Evolutionary conservation across 2,797 vertebrate species (phyloP), one percentile per base, ranked within the genome.

Genomic region (Peromyscus attwateri): DNA sequence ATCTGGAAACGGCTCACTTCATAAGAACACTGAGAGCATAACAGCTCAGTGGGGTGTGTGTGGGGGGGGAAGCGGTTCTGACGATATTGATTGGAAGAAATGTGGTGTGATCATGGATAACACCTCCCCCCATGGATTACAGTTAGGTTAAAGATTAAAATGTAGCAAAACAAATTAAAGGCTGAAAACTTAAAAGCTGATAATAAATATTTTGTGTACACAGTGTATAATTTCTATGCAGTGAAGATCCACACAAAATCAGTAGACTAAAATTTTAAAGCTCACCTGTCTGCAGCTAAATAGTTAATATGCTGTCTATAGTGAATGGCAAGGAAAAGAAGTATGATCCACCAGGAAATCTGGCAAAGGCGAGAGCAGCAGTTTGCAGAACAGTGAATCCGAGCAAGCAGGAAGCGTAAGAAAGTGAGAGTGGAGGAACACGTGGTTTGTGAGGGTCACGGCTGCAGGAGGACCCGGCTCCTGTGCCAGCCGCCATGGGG

Each of bases 161-260:
- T 88, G 29, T 64, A 80, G 49, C 93, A 52, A 94, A 83, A 77
- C 82, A 64, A 92, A 81, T 43, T 4, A 79, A 89, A 68, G n/a
- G 31, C 75, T 70, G 6, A 80, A 93, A 83, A 60, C 25, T 4
- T 71, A n/a, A 3, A 76, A 79, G 14, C 46, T 77, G 55, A 89
- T 37, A 29, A 88, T 19, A 90, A 66, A 77, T 80, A 90, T 37
- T 49, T 95, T 57, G 34, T 25, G 25, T 89, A 37, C 93, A 49
- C 80, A 79, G 82, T 60, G 6, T 49, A 83, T 82, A 85, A n/a
- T 90, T 93, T 90, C 89, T 93, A 2, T 43, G 25, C 2, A 23
- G 13, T 91, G 62, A 85, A 77, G 60, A 95, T 37, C 40, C n/a
- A 83, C 5, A 71, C 34, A 71, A 79, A 73, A 80, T 40, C 64